Percentiles rank a stretch among this genome's conserved stretches.
Evolutionary conservation across 2,888 invertebrate genomes (phyloP).

Genomic region (Brenthis hecate): DNA sequence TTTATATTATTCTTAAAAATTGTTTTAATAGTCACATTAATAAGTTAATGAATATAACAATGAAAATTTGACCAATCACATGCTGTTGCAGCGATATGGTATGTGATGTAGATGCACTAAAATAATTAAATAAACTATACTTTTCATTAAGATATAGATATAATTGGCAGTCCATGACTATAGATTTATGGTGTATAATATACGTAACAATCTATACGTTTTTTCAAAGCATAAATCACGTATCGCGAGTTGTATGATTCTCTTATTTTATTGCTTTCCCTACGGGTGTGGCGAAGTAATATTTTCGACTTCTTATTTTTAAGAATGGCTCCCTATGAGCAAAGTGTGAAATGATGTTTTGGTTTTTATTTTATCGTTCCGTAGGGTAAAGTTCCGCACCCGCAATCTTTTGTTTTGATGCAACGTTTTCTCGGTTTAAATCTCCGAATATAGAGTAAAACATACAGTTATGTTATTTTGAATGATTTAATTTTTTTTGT

Average conservation of each 20-base stretch:
- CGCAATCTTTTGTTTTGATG: slow-evolving; percentile 21
- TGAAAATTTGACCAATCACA: too few relatives aligned
- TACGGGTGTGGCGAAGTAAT: slow-evolving; percentile 46
- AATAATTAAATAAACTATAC: neutral
- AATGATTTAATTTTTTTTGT: too few relatives aligned
- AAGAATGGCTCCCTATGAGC: slow-evolving; percentile 48
- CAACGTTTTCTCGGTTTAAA: slow-evolving; percentile 3
- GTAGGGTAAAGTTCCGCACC: slow-evolving; percentile 48
- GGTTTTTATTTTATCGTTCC: slow-evolving; percentile 55
- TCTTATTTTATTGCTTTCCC: slow-evolving; percentile 48
- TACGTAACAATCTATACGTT: slow-evolving; percentile 3
- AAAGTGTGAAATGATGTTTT: slow-evolving; percentile 60
- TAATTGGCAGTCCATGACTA: neutral
- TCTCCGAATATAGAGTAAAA: neutral
- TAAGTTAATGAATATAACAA: too few relatives aligned
- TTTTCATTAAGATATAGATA: neutral
- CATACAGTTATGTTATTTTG: neutral
- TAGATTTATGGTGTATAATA: neutral
- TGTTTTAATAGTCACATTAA: too few relatives aligned
- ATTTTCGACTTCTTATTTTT: slow-evolving; percentile 49
- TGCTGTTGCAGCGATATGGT: too few relatives aligned
- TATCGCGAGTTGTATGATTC: slow-evolving; percentile 23
- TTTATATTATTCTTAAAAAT: too few relatives aligned
- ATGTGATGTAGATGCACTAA: too few relatives aligned
- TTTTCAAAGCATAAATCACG: slow-evolving; percentile 20